Percentiles rank a stretch among this genome's conserved stretches.
Evolutionary conservation across 1,140 invertebrate species (phyloP).

Genomic region (Triops longicaudatus): DNA sequence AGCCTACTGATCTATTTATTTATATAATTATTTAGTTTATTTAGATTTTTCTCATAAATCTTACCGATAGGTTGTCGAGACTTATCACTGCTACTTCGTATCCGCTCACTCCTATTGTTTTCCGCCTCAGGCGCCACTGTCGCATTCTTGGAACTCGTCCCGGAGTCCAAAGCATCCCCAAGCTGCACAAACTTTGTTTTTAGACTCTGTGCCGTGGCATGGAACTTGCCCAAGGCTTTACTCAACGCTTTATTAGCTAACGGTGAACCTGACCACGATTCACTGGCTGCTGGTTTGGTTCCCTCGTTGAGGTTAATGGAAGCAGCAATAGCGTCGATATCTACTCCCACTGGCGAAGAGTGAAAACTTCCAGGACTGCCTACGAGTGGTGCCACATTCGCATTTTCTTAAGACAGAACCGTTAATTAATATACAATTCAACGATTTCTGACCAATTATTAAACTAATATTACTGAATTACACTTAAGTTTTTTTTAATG

Average conservation of each 20-base stretch:
- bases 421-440: no score
- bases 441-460: no score
- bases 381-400: not conserved
- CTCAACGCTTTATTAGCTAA: conserved; percentile 24
- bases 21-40: not conserved
- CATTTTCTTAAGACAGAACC: not conserved
- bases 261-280: not conserved
- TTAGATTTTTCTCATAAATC: conserved; percentile 5
- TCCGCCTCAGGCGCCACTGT: not conserved
- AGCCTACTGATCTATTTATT: no score
- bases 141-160: not conserved
- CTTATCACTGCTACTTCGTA: not conserved
- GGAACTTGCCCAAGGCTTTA: conserved; percentile 27
- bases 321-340: conserved; percentile 25
- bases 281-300: not conserved
- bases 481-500: no score
- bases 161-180: conserved; percentile 7
- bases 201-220: conserved; percentile 24
- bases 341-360: conserved; percentile 16
- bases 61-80: conserved; percentile 17
- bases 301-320: conserved; percentile 13
- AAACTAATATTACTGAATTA: no score
- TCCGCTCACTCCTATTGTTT: conserved; percentile 2
- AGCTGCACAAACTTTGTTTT: conserved; percentile 27
- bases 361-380: not conserved